A percentile compares a stretch with the other conserved stretches of the same genome.
phyloP scores from a whole-genome alignment of 2,888 invertebrate species.

The Eupithecia inturbata region DNA sequence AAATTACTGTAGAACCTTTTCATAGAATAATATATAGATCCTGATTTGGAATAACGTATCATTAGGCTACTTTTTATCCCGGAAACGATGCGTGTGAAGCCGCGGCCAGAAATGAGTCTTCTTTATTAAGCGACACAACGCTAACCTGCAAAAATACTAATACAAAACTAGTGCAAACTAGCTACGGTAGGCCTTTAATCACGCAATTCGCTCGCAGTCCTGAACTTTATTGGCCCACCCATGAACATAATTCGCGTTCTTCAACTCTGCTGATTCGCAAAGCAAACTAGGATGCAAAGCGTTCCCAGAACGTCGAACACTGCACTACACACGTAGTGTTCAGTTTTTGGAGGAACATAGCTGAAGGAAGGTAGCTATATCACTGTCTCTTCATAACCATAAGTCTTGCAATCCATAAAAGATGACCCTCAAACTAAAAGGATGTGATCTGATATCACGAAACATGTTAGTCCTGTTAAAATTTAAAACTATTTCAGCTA shows the following conservation, averaged over 20 bases:
- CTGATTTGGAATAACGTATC: background rate
- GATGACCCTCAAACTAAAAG: background rate
- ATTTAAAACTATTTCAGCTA: background rate
- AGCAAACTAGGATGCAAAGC: conserved; percentile 41
- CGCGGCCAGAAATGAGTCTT: background rate
- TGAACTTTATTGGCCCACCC: conserved; percentile 26
- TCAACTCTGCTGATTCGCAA: conserved; percentile 32
- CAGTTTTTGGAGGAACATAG: conserved; percentile 27
- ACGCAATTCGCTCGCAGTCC: conserved; percentile 4
- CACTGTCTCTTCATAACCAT: background rate
- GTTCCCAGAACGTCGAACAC: conserved; percentile 35
- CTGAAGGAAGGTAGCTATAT: background rate
- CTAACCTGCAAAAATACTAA: background rate
- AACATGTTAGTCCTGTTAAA: background rate
- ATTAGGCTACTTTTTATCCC: background rate
- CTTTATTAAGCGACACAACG: background rate
- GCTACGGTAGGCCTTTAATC: conserved; percentile 1
- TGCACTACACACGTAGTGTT: conserved; percentile 37
- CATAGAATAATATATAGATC: background rate
- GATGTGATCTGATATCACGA: background rate
- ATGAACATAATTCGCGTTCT: conserved; percentile 32
- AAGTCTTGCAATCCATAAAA: background rate
- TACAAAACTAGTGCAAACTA: background rate
- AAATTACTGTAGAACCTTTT: too few relatives aligned
- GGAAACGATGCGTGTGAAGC: background rate